Evolutionary conservation across 2,888 invertebrate species (phyloP).

Genomic region (Melieria crassipennis): DNA sequence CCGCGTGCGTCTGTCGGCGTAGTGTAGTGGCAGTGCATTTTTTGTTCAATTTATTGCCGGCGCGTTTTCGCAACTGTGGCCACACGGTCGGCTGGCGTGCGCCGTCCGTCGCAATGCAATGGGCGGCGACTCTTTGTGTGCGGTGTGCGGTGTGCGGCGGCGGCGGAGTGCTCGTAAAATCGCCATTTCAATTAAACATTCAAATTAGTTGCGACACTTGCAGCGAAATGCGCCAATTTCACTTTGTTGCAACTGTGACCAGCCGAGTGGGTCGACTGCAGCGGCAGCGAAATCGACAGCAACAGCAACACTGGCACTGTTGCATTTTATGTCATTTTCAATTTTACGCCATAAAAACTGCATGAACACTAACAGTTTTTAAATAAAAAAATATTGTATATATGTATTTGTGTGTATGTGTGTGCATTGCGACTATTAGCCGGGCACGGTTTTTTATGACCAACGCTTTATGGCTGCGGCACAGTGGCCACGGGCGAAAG

Average conservation of each 20-base stretch:
- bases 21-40: not conserved
- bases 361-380: conserved; percentile 6
- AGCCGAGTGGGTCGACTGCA: not conserved
- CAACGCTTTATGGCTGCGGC: not conserved
- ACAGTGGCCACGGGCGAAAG: not conserved
- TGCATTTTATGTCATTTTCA: conserved; percentile 58
- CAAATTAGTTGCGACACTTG: conserved; percentile 59
- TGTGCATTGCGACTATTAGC: too few relatives aligned
- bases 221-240: conserved; percentile 36
- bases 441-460: not conserved
- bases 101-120: too few relatives aligned
- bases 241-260: conserved; percentile 16
- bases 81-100: too few relatives aligned
- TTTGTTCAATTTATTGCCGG: not conserved
- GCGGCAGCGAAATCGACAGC: not conserved
- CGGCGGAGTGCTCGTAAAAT: not conserved
- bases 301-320: not conserved
- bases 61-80: not conserved
- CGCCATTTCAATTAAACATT: conserved; percentile 61
- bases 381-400: conserved; percentile 3
- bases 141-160: not conserved
- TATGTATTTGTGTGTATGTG: too few relatives aligned
- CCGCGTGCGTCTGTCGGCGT: not conserved
- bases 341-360: conserved; percentile 43
- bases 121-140: too few relatives aligned